Conservation (phyloP, 1,140 invertebrate genomes). For the Akabosia matsudoensis region DNA sequence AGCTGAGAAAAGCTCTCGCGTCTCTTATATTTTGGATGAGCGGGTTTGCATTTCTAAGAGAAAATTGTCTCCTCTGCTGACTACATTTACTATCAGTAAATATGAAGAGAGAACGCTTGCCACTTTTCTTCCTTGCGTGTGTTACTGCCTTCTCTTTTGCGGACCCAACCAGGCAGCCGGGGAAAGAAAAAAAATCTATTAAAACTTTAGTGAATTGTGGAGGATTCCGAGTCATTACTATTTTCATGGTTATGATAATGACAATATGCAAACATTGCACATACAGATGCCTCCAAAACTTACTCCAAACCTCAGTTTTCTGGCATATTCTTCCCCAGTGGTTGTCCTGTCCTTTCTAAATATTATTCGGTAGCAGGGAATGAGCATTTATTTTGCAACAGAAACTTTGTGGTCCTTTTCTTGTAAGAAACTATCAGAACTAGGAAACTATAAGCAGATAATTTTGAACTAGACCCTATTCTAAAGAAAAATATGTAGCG, state of each 20-base stretch:
- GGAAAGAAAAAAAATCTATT: too few species aligned
- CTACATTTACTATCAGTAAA: background rate
- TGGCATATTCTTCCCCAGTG: too few species aligned
- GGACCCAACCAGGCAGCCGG: too few species aligned
- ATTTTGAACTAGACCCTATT: conserved; percentile 26
- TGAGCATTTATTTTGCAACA: too few species aligned
- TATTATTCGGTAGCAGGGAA: too few species aligned
- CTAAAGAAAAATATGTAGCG: conserved; percentile 17
- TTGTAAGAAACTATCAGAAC: too few species aligned
- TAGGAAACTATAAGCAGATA: conserved; percentile 42
- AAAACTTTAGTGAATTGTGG: too few species aligned
- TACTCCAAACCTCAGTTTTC: too few species aligned
- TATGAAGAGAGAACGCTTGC: background rate
- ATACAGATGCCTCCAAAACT: background rate
- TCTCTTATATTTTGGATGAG: background rate
- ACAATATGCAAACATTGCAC: background rate
- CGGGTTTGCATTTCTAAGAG: background rate
- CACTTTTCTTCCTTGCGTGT: conserved; percentile 19
- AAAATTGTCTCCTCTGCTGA: background rate
- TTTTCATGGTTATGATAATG: background rate
- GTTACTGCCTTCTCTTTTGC: too few species aligned
- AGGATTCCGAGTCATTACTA: too few species aligned
- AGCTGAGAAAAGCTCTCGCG: background rate
- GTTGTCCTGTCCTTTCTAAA: too few species aligned
- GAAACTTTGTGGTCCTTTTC: too few species aligned